Conservation (phyloP, 2,113 vertebrate species). For the Phycodurus eques region DNA sequence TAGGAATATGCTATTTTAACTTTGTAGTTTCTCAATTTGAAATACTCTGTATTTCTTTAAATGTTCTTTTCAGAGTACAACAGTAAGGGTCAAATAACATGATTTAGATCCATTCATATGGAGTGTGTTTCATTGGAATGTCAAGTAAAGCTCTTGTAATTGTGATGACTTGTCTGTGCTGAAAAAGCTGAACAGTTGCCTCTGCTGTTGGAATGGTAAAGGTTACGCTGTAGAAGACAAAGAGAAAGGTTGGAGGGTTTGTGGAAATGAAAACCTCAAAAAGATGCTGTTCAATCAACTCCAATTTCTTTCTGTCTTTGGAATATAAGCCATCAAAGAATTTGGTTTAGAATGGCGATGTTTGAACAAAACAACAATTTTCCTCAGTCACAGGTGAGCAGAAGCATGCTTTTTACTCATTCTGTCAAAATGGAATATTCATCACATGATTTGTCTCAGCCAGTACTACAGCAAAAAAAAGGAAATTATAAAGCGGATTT, state of each 20-base stretch:
- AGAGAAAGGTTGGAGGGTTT: not conserved
- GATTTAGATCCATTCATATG: conserved; percentile 4
- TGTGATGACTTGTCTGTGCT: conserved; percentile 6
- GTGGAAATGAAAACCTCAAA: not conserved
- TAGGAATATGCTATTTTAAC: conserved; percentile 27
- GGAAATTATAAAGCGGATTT: not conserved
- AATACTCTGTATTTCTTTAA: conserved; percentile 1
- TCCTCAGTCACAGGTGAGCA: conserved; percentile 6
- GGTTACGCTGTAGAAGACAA: not conserved
- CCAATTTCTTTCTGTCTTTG: not conserved
- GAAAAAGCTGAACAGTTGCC: not conserved
- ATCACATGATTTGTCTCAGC: not conserved
- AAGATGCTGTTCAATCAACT: not conserved
- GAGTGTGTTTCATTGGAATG: conserved; percentile 13
- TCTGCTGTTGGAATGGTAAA: conserved; percentile 8
- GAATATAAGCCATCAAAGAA: conserved; percentile 2
- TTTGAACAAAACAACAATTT: not conserved
- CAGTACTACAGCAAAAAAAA: conserved; percentile 1
- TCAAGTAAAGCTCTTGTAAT: conserved; percentile 10
- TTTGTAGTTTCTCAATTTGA: conserved; percentile 23
- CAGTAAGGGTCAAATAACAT: conserved; percentile 6
- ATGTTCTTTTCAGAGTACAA: conserved; percentile 9
- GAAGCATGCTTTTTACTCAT: not conserved
- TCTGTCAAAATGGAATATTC: not conserved
- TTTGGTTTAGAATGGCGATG: not conserved